Evolutionary conservation across 37 sponge, comb jelly and placozoan genomes (phyloP).

Genomic region (Tethya wilhelma): DNA sequence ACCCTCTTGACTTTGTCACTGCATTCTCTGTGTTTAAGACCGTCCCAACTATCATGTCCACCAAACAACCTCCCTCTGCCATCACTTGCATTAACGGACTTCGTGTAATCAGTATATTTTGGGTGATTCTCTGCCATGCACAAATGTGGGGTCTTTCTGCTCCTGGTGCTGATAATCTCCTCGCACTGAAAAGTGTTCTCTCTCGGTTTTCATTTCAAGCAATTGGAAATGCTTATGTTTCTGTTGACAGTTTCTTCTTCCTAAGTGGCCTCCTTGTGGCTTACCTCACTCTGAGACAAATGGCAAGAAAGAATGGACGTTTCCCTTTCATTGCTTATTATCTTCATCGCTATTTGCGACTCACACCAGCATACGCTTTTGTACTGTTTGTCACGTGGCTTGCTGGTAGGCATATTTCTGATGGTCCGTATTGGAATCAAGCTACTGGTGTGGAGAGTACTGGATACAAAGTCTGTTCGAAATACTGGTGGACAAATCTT

Average conservation of each 20-base stretch:
- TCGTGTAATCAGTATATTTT: conserved; percentile 83
- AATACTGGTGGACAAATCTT: conserved; percentile 92
- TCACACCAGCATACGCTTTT: conserved; percentile 76
- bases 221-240: conserved; percentile 31
- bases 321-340: conserved; percentile 76
- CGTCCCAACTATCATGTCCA: conserved; percentile 53
- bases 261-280: conserved; percentile 75
- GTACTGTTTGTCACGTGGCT: conserved; percentile 68
- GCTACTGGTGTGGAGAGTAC: neutral
- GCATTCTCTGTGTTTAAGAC: conserved; percentile 77
- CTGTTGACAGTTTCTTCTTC: conserved; percentile 84
- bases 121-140: conserved; percentile 80
- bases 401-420: conserved; percentile 22
- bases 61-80: conserved; percentile 52
- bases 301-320: conserved; percentile 48
- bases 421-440: conserved; percentile 8
- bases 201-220: conserved; percentile 58
- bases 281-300: conserved; percentile 66
- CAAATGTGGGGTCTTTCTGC: neutral
- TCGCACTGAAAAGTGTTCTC: neutral
- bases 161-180: conserved; percentile 4
- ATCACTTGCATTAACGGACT: conserved; percentile 78
- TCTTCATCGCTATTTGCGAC: conserved; percentile 77
- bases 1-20: conserved; percentile 5
- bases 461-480: conserved; percentile 39